Evolutionary conservation across 2,888 invertebrate species (phyloP).

Genomic region (Hirtodrosophila cameraria): DNA sequence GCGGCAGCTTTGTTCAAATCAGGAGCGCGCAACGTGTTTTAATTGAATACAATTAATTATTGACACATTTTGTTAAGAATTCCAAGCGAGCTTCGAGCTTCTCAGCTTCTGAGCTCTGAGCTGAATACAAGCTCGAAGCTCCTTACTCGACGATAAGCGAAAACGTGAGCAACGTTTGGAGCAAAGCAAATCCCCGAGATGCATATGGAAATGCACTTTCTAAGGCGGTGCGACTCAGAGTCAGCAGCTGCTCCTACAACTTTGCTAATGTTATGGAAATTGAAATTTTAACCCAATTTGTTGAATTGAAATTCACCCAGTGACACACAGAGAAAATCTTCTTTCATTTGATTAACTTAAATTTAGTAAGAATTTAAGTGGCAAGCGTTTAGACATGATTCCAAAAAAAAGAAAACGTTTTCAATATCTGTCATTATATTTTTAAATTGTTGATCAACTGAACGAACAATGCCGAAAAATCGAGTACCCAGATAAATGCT

Average conservation of each 20-base stretch:
- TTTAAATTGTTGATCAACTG: no score
- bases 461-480: no score
- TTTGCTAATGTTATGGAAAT: constrained; percentile 53
- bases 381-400: no score
- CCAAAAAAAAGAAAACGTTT: no score
- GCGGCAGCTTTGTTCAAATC: constrained; percentile 13
- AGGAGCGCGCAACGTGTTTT: constrained; percentile 56
- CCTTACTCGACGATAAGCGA: constrained; percentile 40
- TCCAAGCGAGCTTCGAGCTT: constrained; percentile 45
- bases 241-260: constrained; percentile 34
- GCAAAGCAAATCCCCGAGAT: constrained; percentile 34
- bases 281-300: constrained; percentile 60
- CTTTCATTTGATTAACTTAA: no score
- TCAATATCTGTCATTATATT: no score
- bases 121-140: no score
- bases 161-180: constrained; percentile 59
- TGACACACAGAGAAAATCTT: constrained; percentile 21
- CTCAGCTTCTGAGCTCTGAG: not conserved
- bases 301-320: constrained; percentile 36
- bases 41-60: constrained; percentile 84
- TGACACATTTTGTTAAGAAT: constrained; percentile 81
- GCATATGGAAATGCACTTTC: constrained; percentile 73
- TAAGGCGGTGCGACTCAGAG: constrained; percentile 26
- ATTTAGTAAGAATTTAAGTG: no score
- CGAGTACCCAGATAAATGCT: no score